Base-by-base conservation (phyloP, 1,140 invertebrate species). In the Diabrotica virgifera region DNA sequence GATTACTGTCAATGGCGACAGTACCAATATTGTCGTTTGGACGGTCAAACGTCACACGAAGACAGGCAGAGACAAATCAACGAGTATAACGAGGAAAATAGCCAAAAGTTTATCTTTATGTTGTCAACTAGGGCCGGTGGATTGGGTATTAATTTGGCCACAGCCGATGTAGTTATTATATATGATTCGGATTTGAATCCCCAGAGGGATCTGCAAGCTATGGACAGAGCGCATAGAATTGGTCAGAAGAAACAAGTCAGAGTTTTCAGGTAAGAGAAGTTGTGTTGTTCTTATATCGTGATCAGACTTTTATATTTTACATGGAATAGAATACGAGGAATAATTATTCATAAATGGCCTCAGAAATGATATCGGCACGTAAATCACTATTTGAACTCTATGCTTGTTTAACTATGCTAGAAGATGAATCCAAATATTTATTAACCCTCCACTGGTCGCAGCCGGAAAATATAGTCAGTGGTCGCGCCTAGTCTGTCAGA, bases 111-210 rank as follows among this genome's bases (percentile, higher is more conserved):
- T 76, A 82, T 99, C 24, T 99, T 99, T 78, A 98, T 99, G 96
- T 82, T 99, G 74, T 98, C 96, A 1, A 99, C 98, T 0, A 84
- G 98, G 67, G 98, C 98, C 62, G 98, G 98, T 66, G 98, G 98
- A 78, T 82, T 99, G 52, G 98, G 98, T 74, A 99, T 99, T 71
- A 99, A 99, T 81, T 86, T 99, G 73, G 96, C 96, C 0, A 98
- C 97, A 0, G 98, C 98, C 2, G 97, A 99, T 81, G 93, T 98
- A 52, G 98, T 99, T 38, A 95, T 99, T 65, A 89, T 99, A 50
- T 99, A 93, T 74, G 98, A 99, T 79, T 98, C 96, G 0, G 98
- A 99, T 82, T 99, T 97, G 97, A 99, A 99, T 86, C 98, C 97
- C 0, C 97, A 99, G 79, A 95, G 96, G 88, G 96, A 99, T 83